Evolutionary conservation across 92 coral and sea anemone genomes (phyloP).

Genomic region (Montipora capitata): DNA sequence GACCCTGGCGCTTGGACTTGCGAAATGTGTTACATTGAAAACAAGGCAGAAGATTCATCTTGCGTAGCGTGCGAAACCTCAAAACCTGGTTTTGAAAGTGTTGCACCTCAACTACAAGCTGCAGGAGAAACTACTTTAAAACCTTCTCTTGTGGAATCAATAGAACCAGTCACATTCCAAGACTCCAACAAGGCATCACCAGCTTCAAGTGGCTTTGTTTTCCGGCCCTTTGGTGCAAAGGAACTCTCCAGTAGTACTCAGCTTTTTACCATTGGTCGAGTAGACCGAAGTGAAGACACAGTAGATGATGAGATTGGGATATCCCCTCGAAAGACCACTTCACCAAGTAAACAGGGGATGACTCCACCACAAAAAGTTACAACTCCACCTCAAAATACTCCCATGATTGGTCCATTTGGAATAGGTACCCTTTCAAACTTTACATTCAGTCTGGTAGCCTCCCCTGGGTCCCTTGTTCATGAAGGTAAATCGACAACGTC

Average conservation of each 20-base stretch:
- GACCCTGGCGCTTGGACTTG: constrained; percentile 81
- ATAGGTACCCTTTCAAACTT: constrained; percentile 69
- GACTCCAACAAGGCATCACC: background rate
- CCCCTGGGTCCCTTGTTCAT: constrained; percentile 40
- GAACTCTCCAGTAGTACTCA: constrained; percentile 6
- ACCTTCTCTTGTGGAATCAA: constrained; percentile 3
- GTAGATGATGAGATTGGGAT: constrained; percentile 60
- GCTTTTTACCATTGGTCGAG: constrained; percentile 87
- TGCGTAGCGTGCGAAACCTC: constrained; percentile 81
- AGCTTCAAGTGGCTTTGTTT: background rate
- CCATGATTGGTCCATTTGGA: constrained; percentile 74
- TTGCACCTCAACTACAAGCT: background rate
- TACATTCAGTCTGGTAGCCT: constrained; percentile 74
- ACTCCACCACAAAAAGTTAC: constrained; percentile 22
- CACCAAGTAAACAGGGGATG: constrained; percentile 64
- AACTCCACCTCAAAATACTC: constrained; percentile 4
- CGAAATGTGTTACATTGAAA: constrained; percentile 74
- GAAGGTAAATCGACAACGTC: constrained; percentile 48
- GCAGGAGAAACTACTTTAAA: background rate
- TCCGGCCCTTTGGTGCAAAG: background rate
- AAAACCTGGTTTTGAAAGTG: constrained; percentile 29
- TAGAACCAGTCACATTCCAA: constrained; percentile 17
- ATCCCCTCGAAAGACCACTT: constrained; percentile 69
- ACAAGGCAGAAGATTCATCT: constrained; percentile 14
- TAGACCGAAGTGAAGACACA: constrained; percentile 52